A percentile compares a stretch with the other conserved stretches of the same genome.
Evolutionary conservation across 2,113 vertebrate species (phyloP).

Genomic region (Austrofundulus limnaeus): DNA sequence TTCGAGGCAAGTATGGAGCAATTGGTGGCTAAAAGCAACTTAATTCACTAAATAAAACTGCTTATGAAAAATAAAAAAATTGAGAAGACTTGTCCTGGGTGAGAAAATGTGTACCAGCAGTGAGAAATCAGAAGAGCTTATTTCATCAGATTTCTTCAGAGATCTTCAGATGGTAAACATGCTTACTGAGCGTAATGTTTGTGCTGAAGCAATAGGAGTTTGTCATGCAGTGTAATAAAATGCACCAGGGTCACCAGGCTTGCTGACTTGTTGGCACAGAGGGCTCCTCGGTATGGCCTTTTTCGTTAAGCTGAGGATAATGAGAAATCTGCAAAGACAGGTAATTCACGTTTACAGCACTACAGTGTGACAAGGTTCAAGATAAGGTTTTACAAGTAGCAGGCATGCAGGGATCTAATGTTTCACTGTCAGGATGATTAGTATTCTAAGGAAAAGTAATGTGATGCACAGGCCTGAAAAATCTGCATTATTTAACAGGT

Average conservation of each 20-base stretch:
- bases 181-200: conserved; percentile 41
- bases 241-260: conserved; percentile 12
- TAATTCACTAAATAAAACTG: conserved; percentile 3
- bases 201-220: conserved; percentile 39
- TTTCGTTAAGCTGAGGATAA: conserved; percentile 1
- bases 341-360: conserved; percentile 2
- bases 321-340: conserved; percentile 24
- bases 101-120: conserved; percentile 49
- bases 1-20: conserved; percentile 9
- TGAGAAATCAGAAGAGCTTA: conserved; percentile 8
- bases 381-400: conserved; percentile 31
- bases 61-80: conserved; percentile 3
- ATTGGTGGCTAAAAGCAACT: neutral
- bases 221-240: conserved; percentile 27
- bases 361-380: conserved; percentile 9
- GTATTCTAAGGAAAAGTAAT: conserved; percentile 47
- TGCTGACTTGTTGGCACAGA: conserved; percentile 6
- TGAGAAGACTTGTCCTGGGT: conserved; percentile 26
- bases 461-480: conserved; percentile 42
- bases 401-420: conserved; percentile 13
- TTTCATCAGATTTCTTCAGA: conserved; percentile 31
- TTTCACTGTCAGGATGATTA: conserved; percentile 30
- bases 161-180: conserved; percentile 38
- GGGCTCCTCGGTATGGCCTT: conserved; percentile 12
- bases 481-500: conserved; percentile 56